Percentiles rank a stretch among this genome's conserved stretches.
Evolutionary conservation across 2,797 vertebrate genomes (phyloP).

Genomic region (Gephyroberyx darwinii): DNA sequence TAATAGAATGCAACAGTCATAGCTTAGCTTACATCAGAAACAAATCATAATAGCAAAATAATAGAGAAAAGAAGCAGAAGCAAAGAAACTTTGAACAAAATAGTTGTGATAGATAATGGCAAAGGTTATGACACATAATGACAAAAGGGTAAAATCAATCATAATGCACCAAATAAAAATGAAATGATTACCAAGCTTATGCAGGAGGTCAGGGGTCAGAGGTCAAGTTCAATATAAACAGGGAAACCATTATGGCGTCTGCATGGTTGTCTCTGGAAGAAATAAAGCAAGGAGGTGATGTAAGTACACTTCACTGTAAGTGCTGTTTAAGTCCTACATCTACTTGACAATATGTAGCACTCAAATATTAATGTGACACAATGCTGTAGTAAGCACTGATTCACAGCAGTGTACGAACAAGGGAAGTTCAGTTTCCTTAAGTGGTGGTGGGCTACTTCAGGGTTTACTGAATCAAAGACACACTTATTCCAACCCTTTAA

Average conservation of each 20-base stretch:
- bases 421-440: slow-evolving; percentile 73
- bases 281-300: slow-evolving; percentile 95
- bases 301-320: slow-evolving; percentile 87
- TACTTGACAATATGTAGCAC: slow-evolving; percentile 80
- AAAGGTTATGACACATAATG: slow-evolving; percentile 65
- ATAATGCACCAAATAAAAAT: slow-evolving; percentile 93
- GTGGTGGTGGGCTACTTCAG: slow-evolving; percentile 74
- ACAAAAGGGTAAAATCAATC: slow-evolving; percentile 78
- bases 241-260: slow-evolving; percentile 97
- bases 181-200: slow-evolving; percentile 99
- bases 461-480: slow-evolving; percentile 77
- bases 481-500: slow-evolving; percentile 73
- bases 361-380: slow-evolving; percentile 82
- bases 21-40: slow-evolving; percentile 42
- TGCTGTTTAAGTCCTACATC: slow-evolving; percentile 79
- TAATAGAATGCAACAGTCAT: slow-evolving; percentile 46
- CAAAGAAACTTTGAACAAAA: slow-evolving; percentile 23
- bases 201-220: slow-evolving; percentile 99
- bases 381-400: slow-evolving; percentile 78
- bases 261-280: slow-evolving; percentile 95
- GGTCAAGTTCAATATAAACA: slow-evolving; percentile 99
- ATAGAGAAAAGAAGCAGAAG: slow-evolving; percentile 11
- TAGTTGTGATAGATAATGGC: slow-evolving; percentile 48
- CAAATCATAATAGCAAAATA: slow-evolving; percentile 36
- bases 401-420: slow-evolving; percentile 62